Conservation (phyloP, 2,113 vertebrate genomes). For the Trogon melanurus region DNA sequence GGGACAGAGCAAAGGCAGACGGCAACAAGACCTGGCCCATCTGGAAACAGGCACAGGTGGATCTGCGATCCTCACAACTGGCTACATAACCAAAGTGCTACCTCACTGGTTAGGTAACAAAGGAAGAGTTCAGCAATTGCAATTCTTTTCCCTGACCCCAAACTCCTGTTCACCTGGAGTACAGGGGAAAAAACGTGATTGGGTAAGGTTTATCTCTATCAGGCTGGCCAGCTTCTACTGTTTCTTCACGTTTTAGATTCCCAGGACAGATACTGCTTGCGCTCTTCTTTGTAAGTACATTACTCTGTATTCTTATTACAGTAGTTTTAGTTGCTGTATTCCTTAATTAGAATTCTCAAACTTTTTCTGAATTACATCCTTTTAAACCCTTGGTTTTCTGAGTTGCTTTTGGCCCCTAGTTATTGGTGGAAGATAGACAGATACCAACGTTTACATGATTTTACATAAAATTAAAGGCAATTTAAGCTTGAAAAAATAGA, state of each 20-base stretch:
- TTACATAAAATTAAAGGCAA: conserved; percentile 38
- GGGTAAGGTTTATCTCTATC: neutral
- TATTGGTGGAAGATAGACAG: neutral
- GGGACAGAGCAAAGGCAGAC: rapidly evolving
- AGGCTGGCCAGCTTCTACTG: neutral
- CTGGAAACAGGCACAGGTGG: neutral
- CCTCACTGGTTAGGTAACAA: neutral
- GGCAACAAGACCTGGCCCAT: neutral
- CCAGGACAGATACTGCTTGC: neutral
- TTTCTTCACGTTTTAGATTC: neutral
- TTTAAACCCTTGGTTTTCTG: neutral
- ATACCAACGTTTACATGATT: neutral
- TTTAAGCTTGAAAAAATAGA: conserved; percentile 11
- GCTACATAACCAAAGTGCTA: neutral
- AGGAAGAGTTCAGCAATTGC: rapidly evolving
- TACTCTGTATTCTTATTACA: neutral
- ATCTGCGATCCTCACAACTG: rapidly evolving
- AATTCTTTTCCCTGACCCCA: neutral
- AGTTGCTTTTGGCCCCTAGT: neutral
- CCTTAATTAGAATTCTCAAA: neutral
- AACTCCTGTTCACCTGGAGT: neutral
- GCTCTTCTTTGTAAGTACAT: neutral
- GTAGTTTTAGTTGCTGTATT: neutral
- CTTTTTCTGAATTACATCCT: neutral
- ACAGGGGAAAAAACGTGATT: neutral